phyloP scores from a whole-genome alignment of 2,888 invertebrate species.

The Myopa tessellatipennis region DNA sequence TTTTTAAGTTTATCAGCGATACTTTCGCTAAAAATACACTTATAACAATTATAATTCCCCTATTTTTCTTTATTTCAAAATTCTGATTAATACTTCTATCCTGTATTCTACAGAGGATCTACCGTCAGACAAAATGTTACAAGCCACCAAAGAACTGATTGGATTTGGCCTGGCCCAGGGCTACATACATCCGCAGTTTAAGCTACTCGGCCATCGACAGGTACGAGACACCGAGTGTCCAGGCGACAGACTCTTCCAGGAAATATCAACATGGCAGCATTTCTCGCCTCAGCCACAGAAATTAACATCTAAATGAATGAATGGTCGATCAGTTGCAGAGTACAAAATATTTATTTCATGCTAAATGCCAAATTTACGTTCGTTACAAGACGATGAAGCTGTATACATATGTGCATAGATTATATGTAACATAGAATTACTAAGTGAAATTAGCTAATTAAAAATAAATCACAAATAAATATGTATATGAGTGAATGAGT shows the following conservation, averaged over 20 bases:
- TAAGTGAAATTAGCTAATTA: constrained; percentile 41
- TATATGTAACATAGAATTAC: constrained; percentile 35
- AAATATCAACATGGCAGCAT: constrained; percentile 75
- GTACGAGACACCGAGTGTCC: constrained; percentile 77
- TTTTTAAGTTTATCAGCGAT: too few relatives aligned
- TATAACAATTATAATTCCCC: too few relatives aligned
- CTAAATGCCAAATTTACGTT: not conserved
- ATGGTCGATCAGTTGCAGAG: not conserved
- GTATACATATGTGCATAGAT: too few relatives aligned
- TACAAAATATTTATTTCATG: not conserved
- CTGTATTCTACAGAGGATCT: constrained; percentile 68
- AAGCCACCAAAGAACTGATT: constrained; percentile 73
- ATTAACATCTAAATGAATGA: not conserved
- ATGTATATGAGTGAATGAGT: not conserved
- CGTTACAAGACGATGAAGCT: too few relatives aligned
- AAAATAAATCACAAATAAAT: constrained; percentile 33
- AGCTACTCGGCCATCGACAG: constrained; percentile 75
- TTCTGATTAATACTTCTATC: constrained; percentile 25
- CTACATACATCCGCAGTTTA: constrained; percentile 72
- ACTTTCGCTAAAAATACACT: too few relatives aligned
- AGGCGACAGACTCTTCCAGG: constrained; percentile 72
- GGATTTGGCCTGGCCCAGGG: constrained; percentile 73
- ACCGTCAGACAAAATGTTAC: constrained; percentile 73
- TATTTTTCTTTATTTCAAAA: not conserved
- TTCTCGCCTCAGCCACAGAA: constrained; percentile 64